A percentile compares a stretch with the other conserved stretches of the same genome.
These are phyloP conservation scores for Ophion obscuratus DNA, from an alignment of 2,888 invertebrate genomes.

Conservation along the genomic window DNA sequence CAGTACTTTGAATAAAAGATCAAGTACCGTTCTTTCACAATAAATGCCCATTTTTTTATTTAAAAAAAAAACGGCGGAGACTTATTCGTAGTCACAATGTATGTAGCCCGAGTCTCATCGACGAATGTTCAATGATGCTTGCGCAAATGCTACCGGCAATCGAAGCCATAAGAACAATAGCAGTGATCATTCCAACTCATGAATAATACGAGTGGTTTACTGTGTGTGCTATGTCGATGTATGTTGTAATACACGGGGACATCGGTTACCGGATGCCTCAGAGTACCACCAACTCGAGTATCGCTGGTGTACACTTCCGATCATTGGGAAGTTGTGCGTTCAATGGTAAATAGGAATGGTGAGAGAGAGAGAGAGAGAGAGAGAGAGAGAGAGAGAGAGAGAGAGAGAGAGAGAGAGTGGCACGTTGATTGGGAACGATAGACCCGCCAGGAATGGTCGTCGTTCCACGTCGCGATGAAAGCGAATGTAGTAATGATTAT, in stretches of 20 bases:
- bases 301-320: conserved; percentile 39
- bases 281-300: conserved; percentile 31
- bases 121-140: conserved; percentile 34
- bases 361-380: not conserved
- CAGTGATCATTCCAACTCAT: conserved; percentile 46
- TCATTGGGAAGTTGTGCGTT: conserved; percentile 43
- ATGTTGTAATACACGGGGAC: conserved; percentile 48
- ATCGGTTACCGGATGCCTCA: conserved; percentile 28
- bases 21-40: no score
- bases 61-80: no score
- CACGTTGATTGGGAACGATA: conserved; percentile 46
- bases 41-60: no score
- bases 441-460: conserved; percentile 49
- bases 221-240: conserved; percentile 31
- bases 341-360: conserved; percentile 42
- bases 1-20: no score
- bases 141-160: conserved; percentile 36
- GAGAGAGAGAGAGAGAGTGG: conserved; percentile 7
- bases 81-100: no score
- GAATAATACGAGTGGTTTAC: conserved; percentile 40
- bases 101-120: not conserved
- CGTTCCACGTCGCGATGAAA: conserved; percentile 32
- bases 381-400: no score
- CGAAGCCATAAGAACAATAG: conserved; percentile 54
- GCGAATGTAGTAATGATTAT: conserved; percentile 48